Conservation (phyloP, 2,888 invertebrate genomes). For the Philonicus albiceps region DNA sequence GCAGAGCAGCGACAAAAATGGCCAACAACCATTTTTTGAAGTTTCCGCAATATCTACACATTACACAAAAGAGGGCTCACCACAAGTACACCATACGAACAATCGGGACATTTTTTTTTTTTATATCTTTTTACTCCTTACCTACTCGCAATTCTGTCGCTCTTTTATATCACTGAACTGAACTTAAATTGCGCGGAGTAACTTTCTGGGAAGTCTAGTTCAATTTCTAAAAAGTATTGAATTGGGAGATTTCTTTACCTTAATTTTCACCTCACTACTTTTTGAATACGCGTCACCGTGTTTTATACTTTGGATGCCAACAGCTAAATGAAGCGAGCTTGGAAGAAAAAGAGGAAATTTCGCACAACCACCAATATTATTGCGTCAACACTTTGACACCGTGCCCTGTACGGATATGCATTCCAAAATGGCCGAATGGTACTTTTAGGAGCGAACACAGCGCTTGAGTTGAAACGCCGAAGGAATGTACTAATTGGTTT, state of each 20-base stretch:
- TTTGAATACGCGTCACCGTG: conserved; percentile 24
- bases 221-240: not conserved
- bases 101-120: not conserved
- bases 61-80: conserved; percentile 23
- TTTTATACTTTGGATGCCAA: conserved; percentile 52
- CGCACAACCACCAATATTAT: conserved; percentile 43
- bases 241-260: conserved; percentile 47
- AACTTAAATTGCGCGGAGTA: not conserved
- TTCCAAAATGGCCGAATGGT: conserved; percentile 38
- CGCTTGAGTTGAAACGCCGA: not conserved
- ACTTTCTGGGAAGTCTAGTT: not conserved
- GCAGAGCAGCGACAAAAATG: conserved; percentile 20
- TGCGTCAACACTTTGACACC: conserved; percentile 35
- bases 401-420: not conserved
- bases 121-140: not conserved
- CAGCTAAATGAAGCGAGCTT: conserved; percentile 53
- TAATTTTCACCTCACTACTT: conserved; percentile 49
- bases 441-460: not conserved
- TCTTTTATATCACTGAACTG: not conserved
- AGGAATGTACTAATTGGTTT: not conserved
- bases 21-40: conserved; percentile 30
- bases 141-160: conserved; percentile 7
- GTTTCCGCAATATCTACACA: conserved; percentile 19
- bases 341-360: conserved; percentile 51
- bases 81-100: conserved; percentile 22